These are phyloP conservation scores for Drosophila tripunctata DNA, from an alignment of 2,888 invertebrate genomes.

Conservation along the genomic window DNA sequence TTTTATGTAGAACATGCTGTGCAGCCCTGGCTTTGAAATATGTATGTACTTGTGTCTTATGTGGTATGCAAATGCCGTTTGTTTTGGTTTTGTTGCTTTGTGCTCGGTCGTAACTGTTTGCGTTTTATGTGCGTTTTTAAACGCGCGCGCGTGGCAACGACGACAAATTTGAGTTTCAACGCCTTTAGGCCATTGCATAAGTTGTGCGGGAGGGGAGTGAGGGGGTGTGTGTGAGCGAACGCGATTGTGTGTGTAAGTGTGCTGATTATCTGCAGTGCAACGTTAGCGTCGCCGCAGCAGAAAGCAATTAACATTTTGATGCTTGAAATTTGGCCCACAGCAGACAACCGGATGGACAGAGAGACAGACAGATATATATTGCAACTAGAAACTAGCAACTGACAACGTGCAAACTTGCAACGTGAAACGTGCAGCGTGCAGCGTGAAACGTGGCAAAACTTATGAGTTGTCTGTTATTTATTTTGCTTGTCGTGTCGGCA, in stretches of 20 bases:
- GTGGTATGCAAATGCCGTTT: conserved; percentile 37
- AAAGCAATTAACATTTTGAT: conserved; percentile 76
- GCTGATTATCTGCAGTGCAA: conserved; percentile 42
- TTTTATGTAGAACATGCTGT: conserved; percentile 2
- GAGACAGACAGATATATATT: conserved; percentile 6
- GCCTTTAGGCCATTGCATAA: conserved; percentile 42
- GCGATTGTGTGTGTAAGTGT: background rate
- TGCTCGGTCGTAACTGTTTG: conserved; percentile 33
- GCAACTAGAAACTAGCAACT: too few species aligned
- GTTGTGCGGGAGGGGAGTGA: background rate
- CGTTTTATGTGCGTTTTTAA: conserved; percentile 56
- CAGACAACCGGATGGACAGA: conserved; percentile 10
- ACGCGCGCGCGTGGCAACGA: conserved; percentile 43
- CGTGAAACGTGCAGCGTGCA: conserved; percentile 12
- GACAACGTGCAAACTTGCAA: conserved; percentile 9
- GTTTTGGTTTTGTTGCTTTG: background rate
- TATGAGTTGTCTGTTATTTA: conserved; percentile 52
- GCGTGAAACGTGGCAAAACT: conserved; percentile 24
- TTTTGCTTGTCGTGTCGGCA: conserved; percentile 41
- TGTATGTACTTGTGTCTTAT: background rate
- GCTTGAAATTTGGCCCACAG: conserved; percentile 58
- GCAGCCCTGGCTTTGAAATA: conserved; percentile 22
- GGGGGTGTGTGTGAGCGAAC: background rate
- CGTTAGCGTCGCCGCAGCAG: conserved; percentile 17
- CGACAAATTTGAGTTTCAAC: conserved; percentile 32